Evolutionary conservation across 2,797 vertebrate genomes (phyloP).

Genomic region (Crax fasciolata): DNA sequence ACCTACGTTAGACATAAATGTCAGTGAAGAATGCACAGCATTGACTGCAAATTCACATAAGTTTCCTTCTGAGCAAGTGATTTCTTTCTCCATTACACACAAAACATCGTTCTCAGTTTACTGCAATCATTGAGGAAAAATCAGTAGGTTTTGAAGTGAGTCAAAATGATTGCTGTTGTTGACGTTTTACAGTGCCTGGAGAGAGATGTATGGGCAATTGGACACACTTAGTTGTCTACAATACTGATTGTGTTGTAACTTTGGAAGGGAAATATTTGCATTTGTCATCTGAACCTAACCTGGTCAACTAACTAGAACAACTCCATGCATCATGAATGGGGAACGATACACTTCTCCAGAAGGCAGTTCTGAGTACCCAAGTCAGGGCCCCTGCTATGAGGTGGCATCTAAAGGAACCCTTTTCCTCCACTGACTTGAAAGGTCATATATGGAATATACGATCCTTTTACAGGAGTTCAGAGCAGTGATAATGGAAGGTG

Average conservation of each 20-base stretch:
- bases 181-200: neutral
- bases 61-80: slow-evolving; percentile 6
- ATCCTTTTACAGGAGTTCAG: neutral
- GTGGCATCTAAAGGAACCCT: neutral
- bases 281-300: neutral
- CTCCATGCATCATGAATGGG: fast-evolving
- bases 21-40: neutral
- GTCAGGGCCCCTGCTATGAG: neutral
- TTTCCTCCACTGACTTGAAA: neutral
- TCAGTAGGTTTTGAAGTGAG: neutral
- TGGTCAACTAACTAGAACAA: neutral
- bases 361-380: neutral
- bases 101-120: neutral
- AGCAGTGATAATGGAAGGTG: neutral
- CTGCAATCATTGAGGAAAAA: slow-evolving; percentile 13
- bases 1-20: neutral
- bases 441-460: neutral
- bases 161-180: neutral
- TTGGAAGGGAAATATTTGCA: neutral
- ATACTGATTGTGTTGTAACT: neutral
- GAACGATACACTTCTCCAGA: neutral
- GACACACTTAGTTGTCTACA: neutral
- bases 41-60: slow-evolving; percentile 1
- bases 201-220: neutral
- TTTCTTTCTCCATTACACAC: neutral